Evolutionary conservation across 2,888 invertebrate genomes (phyloP).

Genomic region (Pandemis heparana): DNA sequence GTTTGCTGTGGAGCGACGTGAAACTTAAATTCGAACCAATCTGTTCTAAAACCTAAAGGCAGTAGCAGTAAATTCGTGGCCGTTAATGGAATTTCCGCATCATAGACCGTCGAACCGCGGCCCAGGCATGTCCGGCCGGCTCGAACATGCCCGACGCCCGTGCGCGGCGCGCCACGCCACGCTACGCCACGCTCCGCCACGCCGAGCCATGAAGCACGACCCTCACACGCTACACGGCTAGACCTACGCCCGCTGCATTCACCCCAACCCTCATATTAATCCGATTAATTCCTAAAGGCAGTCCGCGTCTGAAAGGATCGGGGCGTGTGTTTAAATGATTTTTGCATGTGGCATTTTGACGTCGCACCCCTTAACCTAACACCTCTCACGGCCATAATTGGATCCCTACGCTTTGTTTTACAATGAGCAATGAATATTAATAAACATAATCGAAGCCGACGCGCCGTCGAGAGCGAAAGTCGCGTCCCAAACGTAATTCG

Average conservation of each 20-base stretch:
- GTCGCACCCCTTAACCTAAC: slow-evolving; percentile 63
- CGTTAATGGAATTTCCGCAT: slow-evolving; percentile 79
- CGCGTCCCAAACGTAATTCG: slow-evolving; percentile 46
- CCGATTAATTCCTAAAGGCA: slow-evolving; percentile 75
- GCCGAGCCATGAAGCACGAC: slow-evolving; percentile 36
- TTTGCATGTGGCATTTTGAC: slow-evolving; percentile 76
- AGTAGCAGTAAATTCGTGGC: slow-evolving; percentile 67
- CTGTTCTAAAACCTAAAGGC: slow-evolving; percentile 57
- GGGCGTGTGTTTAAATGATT: slow-evolving; percentile 70
- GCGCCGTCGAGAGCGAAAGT: slow-evolving; percentile 45
- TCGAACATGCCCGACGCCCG: slow-evolving; percentile 24
- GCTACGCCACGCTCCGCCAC: slow-evolving; percentile 45
- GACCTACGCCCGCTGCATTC: slow-evolving; percentile 43
- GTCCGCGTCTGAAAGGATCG: slow-evolving; percentile 62
- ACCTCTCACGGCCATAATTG: slow-evolving; percentile 67
- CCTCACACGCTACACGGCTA: slow-evolving; percentile 28
- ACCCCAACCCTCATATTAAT: slow-evolving; percentile 68
- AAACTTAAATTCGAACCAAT: slow-evolving; percentile 59
- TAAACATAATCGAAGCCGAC: slow-evolving; percentile 63
- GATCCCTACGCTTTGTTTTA: slow-evolving; percentile 68
- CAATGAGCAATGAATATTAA: slow-evolving; percentile 81
- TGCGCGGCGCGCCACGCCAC: slow-evolving; percentile 52
- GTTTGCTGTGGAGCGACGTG: slow-evolving; percentile 42
- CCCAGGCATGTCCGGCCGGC: slow-evolving; percentile 28
- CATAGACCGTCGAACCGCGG: slow-evolving; percentile 55